A percentile compares a stretch with the other conserved stretches of the same genome.
These are phyloP conservation scores for Theodoxus fluviatilis DNA, from an alignment of 2,888 invertebrate species.

Conservation along the genomic window DNA sequence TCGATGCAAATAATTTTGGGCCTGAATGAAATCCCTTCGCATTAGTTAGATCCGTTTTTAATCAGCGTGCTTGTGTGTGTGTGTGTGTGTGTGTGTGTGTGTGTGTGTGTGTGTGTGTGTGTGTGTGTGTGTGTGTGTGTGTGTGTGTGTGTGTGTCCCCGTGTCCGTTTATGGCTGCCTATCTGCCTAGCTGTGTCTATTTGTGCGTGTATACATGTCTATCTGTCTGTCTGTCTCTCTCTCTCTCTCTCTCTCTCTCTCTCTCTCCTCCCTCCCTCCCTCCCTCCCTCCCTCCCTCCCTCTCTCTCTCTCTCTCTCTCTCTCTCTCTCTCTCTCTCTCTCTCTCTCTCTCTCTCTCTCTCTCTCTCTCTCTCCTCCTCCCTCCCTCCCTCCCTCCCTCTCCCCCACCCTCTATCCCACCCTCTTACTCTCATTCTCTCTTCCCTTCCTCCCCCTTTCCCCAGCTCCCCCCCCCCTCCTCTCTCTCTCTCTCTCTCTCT, in stretches of 20 bases:
- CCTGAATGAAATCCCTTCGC: too few species aligned
- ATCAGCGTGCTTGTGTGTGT: too few species aligned
- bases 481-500: conserved; percentile 9
- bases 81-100: background rate
- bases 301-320: conserved; percentile 24
- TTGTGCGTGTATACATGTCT: background rate
- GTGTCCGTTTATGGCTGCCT: background rate
- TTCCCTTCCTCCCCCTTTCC: conserved; percentile 1
- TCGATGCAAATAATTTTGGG: too few species aligned
- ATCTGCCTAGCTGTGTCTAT: background rate
- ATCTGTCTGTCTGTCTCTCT: conserved; percentile 8
- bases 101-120: conserved; percentile 9
- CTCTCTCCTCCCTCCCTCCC: background rate
- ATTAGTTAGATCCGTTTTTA: too few species aligned
- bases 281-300: background rate
- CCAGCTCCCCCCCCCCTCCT: background rate
- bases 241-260: conserved; percentile 21
- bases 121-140: background rate
- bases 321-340: conserved; percentile 15
- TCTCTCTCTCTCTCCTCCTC: conserved; percentile 28
- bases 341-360: conserved; percentile 24
- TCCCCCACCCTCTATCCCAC: conserved; percentile 13
- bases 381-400: conserved; percentile 17
- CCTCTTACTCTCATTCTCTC: conserved; percentile 15
- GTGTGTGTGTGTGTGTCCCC: conserved; percentile 19